Evolutionary conservation across 1,140 invertebrate genomes (phyloP), one percentile per base, ranked within the genome.

Genomic region (Pachyrhynchus sulphureomaculatus): DNA sequence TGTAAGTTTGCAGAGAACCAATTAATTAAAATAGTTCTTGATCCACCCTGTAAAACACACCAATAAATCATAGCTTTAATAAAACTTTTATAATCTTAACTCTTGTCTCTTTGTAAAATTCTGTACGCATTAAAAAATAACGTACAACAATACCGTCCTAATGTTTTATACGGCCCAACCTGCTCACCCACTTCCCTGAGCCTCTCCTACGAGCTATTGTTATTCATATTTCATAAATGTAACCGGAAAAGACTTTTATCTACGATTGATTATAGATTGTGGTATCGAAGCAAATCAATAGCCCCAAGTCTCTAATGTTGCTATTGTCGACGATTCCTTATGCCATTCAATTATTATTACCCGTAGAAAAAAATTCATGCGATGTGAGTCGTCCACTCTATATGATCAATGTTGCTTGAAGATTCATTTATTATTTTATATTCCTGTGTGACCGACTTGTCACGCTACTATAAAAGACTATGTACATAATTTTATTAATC

Each of bases 161-260:
- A 13, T 23, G 41, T 23, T 23, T 10, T 23, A 18, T 12, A 44
- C 26, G 23, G 47, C 47, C 47, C 47, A 33, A 49, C 47, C 47
- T 49, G 47, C 47, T 49, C 47, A 49, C 47, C 47, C 47, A 49
- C 47, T 49, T 49, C 47, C 47, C 47, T 13, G 29, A 20, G 21
- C n/a, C 41, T 44, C 47, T 29, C 47, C 47, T 26, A 49, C 47
- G 13, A 33, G 10, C 47, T 24, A 49, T 49, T 49, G 47, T 49
- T 49, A 49, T 49, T 49, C 47, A 49, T 49, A 49, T 29, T 49
- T 49, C 47, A 49, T 49, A 49, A 44, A 44, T 44, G 41, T 18
- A 49, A 49, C 47, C 47, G 47, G 26, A 49, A 49, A 29, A 49
- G 9, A 49, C 47, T 49, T 49, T 49, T 49, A 49, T 49, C 47